phyloP scores from a whole-genome alignment of 2,797 vertebrate species.

The Platyrinchus mystaceus region DNA sequence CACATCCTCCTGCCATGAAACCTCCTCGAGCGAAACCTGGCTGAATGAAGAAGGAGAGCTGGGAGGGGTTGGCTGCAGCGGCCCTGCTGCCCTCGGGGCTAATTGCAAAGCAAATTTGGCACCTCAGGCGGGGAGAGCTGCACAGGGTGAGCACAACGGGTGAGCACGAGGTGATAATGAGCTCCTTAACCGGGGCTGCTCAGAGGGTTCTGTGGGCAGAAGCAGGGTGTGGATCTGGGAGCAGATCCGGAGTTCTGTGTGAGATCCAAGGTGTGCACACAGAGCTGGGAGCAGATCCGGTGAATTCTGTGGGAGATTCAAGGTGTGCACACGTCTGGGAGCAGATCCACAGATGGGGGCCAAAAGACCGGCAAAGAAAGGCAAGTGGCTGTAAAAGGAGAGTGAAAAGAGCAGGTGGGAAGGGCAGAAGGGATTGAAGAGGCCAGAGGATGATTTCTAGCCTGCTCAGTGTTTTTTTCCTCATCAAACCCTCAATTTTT shows the following conservation, averaged over 20 bases:
- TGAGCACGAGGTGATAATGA: neutral
- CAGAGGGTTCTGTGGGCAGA: neutral
- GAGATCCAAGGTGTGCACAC: neutral
- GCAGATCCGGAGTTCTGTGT: neutral
- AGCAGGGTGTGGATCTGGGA: neutral
- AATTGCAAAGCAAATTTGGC: neutral
- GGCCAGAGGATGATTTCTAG: neutral
- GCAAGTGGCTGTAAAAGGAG: rapidly evolving
- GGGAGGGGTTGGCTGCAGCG: neutral
- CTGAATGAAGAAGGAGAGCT: neutral
- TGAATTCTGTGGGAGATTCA: neutral
- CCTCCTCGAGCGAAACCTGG: neutral
- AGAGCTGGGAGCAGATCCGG: neutral
- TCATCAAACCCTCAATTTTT: neutral
- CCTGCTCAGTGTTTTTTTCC: neutral
- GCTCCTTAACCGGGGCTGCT: neutral
- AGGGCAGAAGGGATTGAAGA: neutral
- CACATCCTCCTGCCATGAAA: neutral
- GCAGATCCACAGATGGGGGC: neutral
- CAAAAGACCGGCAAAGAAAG: neutral
- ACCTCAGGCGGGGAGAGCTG: neutral
- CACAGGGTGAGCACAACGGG: neutral
- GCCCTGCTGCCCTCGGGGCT: neutral
- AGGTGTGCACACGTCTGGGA: neutral
- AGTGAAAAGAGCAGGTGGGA: neutral